Evolutionary conservation across 1,140 invertebrate genomes (phyloP).

Genomic region (Anthonomus grandis): DNA sequence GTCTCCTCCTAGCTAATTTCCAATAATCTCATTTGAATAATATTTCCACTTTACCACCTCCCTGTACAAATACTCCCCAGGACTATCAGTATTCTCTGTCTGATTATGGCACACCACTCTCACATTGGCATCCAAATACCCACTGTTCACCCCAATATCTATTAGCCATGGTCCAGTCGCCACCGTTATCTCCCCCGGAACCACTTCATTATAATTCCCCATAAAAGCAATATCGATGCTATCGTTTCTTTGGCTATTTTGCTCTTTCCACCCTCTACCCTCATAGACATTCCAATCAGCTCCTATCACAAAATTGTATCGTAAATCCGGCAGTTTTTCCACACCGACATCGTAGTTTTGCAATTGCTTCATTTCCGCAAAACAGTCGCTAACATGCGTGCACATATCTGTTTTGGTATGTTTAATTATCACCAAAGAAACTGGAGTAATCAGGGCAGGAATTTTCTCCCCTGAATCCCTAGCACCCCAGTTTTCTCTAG

Average conservation of each 20-base stretch:
- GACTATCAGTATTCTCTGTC: constrained; percentile 42
- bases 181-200: constrained; percentile 42
- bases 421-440: constrained; percentile 49
- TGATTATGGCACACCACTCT: constrained; percentile 43
- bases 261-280: constrained; percentile 58
- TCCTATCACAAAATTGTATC: constrained; percentile 70
- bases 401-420: constrained; percentile 47
- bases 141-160: constrained; percentile 35
- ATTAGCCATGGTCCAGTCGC: constrained; percentile 40
- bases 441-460: constrained; percentile 30
- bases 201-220: constrained; percentile 48
- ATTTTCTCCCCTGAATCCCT: neutral
- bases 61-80: constrained; percentile 40
- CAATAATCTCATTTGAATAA: constrained; percentile 22
- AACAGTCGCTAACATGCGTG: constrained; percentile 32
- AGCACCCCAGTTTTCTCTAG: neutral
- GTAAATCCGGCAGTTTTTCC: too few relatives aligned
- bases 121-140: constrained; percentile 40
- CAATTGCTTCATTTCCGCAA: neutral
- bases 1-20: constrained; percentile 38
- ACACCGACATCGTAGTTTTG: neutral
- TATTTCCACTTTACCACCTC: constrained; percentile 42
- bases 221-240: constrained; percentile 51
- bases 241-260: constrained; percentile 54
- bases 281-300: constrained; percentile 64